Evolutionary conservation across 2,797 vertebrate genomes (phyloP), one percentile per base, ranked within the genome.

Genomic region (Spondyliosoma cantharus): DNA sequence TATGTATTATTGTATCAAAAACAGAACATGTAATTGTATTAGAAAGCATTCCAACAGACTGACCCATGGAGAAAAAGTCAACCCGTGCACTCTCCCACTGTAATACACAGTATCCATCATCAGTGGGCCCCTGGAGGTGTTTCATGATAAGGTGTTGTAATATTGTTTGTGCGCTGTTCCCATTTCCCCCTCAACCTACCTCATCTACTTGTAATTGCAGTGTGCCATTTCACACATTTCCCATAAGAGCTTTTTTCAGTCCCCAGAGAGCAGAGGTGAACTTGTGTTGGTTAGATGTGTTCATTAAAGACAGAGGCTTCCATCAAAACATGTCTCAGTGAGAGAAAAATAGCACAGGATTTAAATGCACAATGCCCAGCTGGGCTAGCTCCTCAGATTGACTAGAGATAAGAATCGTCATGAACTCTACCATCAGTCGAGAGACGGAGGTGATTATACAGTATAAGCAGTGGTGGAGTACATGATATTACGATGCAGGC

Each of bases 161-260:
- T 86, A 80, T 58, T 67, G 54, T 86, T 90, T 83, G 67, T 59
- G 73, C 37, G 37, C 71, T 37, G 58, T n/a, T 54, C 60, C 78
- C 59, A 27, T 77, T 87, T 81, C 20, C 75, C 52, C 50, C 46
- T 73, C 79, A 86, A 84, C 62, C 78, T 72, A 82, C 80, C 62
- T 82, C 85, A 78, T 89, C 81, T 79, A 52, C 77, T 85, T 76
- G 80, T 86, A 88, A 90, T 89, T 88, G 80, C 80, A 72, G 62
- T 57, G 63, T 70, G 69, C 63, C 57, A 72, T 87, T 87, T 81
- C 56, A 67, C 79, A 71, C 65, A 62, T 88, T 85, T 77, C 80
- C 84, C 78, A 80, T 27, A 24, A 67, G 75, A 58, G 68, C 42
- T 71, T 32, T 67, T 48, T 76, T 56, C 45, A 15, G 25, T 49